Base-by-base conservation (phyloP, 2,888 invertebrate genomes). In the Ophion ellenae region DNA sequence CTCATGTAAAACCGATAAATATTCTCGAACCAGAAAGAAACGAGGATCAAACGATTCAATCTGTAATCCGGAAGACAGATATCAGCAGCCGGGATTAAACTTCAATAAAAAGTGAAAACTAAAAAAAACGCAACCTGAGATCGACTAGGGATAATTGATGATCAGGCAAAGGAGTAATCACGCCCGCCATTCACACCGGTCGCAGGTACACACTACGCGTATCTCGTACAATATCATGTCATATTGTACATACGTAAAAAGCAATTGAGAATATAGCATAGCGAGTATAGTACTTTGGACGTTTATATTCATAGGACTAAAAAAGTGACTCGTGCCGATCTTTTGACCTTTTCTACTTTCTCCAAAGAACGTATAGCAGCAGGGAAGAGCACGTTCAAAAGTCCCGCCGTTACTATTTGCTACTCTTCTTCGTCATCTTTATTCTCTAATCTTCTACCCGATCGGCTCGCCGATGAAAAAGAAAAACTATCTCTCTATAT, bases 321-420 rank as follows among this genome's bases (percentile, higher is more conserved):
- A 90, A 92, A 91, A 91, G 91, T 90, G 75, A 88, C 88, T 90
- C 89, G 89, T 88, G 88, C 83, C 87, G 89, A 91, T 91, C 92
- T 91, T 88, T 90, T 40, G 90, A 92, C 92, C 92, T 91, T 91
- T 90, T 87, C 83, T 87, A 89, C 92, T 92, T 92, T 92, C 92
- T 91, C 92, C 90, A 57, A 87, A 87, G 89, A 87, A 86, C 87
- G 87, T 63, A 78, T 84, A 83, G 86, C 80, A 85, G 83, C 80
- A 78, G 71, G 73, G 82, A 82, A 71, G 70, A 81, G 83, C 80
- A 85, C 79, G 75, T 70, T 76, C 79, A 45, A 61, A 75, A 63
- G 36, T 59, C 64, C 75, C 63, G 70, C 69, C 40, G 78, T 75
- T 75, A 20, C 82, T 67, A 28, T 70, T 75, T 75, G 78, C 61